Conservation (phyloP, 2,797 vertebrate species). For the Anolis apletophallus region DNA sequence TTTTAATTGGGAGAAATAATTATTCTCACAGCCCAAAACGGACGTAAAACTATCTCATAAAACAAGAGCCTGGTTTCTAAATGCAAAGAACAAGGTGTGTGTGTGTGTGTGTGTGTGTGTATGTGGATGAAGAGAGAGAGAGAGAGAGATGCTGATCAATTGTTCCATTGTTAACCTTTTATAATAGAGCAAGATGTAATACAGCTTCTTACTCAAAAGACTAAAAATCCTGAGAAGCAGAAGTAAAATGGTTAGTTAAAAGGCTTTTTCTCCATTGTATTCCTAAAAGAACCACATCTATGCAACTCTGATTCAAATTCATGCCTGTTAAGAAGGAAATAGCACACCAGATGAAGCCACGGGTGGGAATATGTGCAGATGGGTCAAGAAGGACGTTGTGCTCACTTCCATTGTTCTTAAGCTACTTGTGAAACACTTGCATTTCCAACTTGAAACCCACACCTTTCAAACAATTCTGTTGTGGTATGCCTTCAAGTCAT, state of each 20-base stretch:
- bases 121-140: no score
- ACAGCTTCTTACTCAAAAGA: not conserved
- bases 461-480: not conserved
- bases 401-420: not conserved
- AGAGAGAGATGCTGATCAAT: not conserved
- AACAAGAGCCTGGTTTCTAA: conserved; percentile 7
- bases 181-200: no score
- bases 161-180: conserved; percentile 3
- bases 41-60: conserved; percentile 27
- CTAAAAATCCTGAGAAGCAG: not conserved
- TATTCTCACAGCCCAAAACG: conserved; percentile 26
- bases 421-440: not conserved
- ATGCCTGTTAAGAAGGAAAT: not conserved
- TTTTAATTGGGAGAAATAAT: conserved; percentile 40
- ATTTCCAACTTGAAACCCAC: no score
- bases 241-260: no score
- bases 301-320: no score
- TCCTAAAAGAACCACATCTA: no score
- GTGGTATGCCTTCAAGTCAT: no score
- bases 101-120: not conserved
- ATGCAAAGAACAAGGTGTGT: not conserved
- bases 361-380: not conserved
- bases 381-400: not conserved
- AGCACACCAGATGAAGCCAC: not conserved
- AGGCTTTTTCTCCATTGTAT: no score